Evolutionary conservation across 2,888 invertebrate genomes (phyloP).

Genomic region (Dascillus cervinus): DNA sequence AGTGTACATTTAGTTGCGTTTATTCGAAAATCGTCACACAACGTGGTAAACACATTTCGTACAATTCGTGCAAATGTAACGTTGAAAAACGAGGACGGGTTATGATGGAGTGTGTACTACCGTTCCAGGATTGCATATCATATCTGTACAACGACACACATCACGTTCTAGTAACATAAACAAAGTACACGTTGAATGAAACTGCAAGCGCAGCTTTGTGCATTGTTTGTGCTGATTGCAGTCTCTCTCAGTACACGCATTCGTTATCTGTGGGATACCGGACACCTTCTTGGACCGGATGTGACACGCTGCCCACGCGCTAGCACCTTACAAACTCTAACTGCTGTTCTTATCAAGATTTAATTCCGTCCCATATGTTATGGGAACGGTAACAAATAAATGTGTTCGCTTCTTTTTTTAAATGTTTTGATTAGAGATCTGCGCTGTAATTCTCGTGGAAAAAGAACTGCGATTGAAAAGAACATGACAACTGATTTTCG

Average conservation of each 20-base stretch:
- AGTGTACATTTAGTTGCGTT: constrained; percentile 1
- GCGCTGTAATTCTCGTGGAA: too few species aligned
- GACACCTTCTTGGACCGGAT: constrained; percentile 17
- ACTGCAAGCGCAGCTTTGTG: constrained; percentile 13
- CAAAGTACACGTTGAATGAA: constrained; percentile 15
- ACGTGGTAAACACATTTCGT: too few species aligned
- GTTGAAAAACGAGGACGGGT: too few species aligned
- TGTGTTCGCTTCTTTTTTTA: too few species aligned
- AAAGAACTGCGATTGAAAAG: too few species aligned
- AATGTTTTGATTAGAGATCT: too few species aligned
- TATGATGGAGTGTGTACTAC: constrained; percentile 1
- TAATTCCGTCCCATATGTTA: neutral
- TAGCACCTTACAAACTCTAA: constrained; percentile 11
- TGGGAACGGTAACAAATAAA: too few species aligned
- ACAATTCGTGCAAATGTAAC: too few species aligned
- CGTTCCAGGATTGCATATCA: constrained; percentile 6
- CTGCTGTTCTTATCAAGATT: too few species aligned
- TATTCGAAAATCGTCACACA: too few species aligned
- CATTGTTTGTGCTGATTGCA: constrained; percentile 15
- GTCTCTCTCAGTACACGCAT: constrained; percentile 11
- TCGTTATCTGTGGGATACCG: constrained; percentile 14
- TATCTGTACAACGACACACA: constrained; percentile 11
- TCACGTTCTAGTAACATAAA: constrained; percentile 11
- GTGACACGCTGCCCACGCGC: constrained; percentile 15
- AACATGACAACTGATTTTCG: too few species aligned